phyloP scores from a whole-genome alignment of 1,140 invertebrate genomes.

The Marisa cornuarietis region DNA sequence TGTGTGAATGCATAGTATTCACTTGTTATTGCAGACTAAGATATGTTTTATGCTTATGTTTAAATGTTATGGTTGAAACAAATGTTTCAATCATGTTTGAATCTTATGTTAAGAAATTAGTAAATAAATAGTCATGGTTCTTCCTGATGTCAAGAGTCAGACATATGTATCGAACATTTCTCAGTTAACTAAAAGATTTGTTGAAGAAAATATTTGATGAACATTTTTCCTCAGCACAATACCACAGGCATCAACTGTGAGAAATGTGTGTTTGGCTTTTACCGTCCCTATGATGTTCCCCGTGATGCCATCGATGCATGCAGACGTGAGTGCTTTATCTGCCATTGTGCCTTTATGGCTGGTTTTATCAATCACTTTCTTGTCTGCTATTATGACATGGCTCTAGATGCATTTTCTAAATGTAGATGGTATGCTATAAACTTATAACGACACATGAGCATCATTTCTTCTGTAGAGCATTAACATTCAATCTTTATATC shows the following conservation, averaged over 20 bases:
- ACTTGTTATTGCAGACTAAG: not conserved
- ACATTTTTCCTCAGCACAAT: conserved; percentile 72
- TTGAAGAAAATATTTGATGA: not conserved
- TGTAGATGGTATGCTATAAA: no score
- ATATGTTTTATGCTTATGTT: not conserved
- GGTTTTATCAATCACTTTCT: no score
- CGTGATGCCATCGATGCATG: conserved; percentile 93
- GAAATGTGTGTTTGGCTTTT: conserved; percentile 85
- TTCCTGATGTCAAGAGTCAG: not conserved
- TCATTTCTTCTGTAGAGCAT: not conserved
- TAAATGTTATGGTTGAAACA: not conserved
- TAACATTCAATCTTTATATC: no score
- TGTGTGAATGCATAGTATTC: no score
- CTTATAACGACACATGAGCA: no score
- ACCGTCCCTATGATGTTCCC: conserved; percentile 80
- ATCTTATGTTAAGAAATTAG: no score
- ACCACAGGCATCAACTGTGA: conserved; percentile 98
- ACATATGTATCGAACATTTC: not conserved
- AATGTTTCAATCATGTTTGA: no score
- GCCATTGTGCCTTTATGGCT: not conserved
- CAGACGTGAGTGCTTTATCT: conserved; percentile 48
- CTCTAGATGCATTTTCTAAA: no score
- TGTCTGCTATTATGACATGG: no score
- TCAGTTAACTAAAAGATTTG: no score
- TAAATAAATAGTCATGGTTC: not conserved